Conservation (phyloP, 2,888 invertebrate species). For the Epistrophe eligans region DNA sequence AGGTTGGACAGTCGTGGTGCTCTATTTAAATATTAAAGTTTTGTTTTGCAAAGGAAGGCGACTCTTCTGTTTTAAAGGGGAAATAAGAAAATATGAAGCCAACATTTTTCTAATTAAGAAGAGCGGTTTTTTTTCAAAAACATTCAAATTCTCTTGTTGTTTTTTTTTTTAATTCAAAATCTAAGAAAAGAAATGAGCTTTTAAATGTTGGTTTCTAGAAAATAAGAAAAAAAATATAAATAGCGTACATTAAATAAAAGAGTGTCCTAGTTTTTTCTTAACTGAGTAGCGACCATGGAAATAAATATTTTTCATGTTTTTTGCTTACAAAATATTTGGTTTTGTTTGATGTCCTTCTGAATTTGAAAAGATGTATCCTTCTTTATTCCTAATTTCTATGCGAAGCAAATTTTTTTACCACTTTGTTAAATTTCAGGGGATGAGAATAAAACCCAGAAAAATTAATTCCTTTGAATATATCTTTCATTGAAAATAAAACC, state of each 20-base stretch:
- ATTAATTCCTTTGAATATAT: background rate
- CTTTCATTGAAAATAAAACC: background rate
- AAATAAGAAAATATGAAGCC: conserved; percentile 19
- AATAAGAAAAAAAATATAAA: background rate
- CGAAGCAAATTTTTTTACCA: background rate
- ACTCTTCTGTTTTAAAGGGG: background rate
- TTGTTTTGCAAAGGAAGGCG: background rate
- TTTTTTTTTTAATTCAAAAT: conserved; percentile 14
- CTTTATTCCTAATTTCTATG: background rate
- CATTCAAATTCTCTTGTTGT: background rate
- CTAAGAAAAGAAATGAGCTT: background rate
- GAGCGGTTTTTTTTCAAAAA: conserved; percentile 13
- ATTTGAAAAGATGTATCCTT: conserved; percentile 1
- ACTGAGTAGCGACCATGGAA: background rate
- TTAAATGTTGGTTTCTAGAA: background rate
- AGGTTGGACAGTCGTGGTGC: background rate
- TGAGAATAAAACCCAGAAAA: background rate
- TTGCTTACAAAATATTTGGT: background rate
- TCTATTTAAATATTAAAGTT: conserved; percentile 17
- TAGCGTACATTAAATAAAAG: background rate
- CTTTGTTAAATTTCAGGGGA: conserved; percentile 22
- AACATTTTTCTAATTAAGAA: conserved; percentile 58
- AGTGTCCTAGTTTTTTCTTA: conserved; percentile 1
- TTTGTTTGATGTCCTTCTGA: conserved; percentile 25
- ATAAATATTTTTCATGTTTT: background rate